These are phyloP conservation scores for Sinohyriopsis cumingii DNA, from an alignment of 2,888 invertebrate species.

Conservation along the genomic window DNA sequence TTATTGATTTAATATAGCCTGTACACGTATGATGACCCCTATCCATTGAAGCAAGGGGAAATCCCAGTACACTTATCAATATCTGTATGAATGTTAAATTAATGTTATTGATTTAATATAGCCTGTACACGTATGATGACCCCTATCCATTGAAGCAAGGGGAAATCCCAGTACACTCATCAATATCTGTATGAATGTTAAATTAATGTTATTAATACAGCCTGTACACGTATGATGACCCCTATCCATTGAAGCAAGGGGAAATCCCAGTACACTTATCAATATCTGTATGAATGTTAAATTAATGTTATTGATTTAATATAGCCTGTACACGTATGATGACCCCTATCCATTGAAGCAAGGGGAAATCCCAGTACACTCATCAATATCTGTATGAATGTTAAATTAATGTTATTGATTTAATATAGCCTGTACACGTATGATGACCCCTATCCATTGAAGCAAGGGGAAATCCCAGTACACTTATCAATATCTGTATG, in stretches of 20 bases:
- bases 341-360: slow-evolving; percentile 16
- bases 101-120: too few relatives aligned
- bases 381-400: slow-evolving; percentile 22
- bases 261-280: slow-evolving; percentile 18
- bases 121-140: too few relatives aligned
- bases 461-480: slow-evolving; percentile 10
- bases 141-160: slow-evolving; percentile 17
- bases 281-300: slow-evolving; percentile 14
- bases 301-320: neutral
- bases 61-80: slow-evolving; percentile 21
- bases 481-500: slow-evolving; percentile 29
- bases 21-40: too few relatives aligned
- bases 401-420: neutral
- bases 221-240: too few relatives aligned
- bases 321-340: too few relatives aligned
- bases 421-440: too few relatives aligned
- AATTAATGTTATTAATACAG: neutral
- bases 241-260: slow-evolving; percentile 23
- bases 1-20: too few relatives aligned
- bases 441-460: slow-evolving; percentile 9
- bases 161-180: slow-evolving; percentile 19
- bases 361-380: slow-evolving; percentile 13
- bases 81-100: slow-evolving; percentile 10
- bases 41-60: slow-evolving; percentile 20
- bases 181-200: slow-evolving; percentile 13